Base-by-base conservation (phyloP, 2,113 vertebrate species). In the Origma solitaria region DNA sequence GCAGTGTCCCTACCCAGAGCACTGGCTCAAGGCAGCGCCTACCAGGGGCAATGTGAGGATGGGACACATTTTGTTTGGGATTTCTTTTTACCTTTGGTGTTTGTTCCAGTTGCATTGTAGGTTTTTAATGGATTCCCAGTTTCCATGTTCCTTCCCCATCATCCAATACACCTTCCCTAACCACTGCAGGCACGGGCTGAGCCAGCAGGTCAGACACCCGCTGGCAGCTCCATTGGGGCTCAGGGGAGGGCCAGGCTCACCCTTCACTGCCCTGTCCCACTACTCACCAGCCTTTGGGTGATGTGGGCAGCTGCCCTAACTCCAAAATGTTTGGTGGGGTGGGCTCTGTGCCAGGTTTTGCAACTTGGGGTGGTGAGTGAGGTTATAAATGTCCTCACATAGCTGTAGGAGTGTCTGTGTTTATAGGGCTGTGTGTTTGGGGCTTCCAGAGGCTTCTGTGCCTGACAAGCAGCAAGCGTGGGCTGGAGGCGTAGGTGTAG, bases 361-460 rank as follows among this genome's bases (percentile, higher is more conserved):
- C 82, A 57, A 4, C 44, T 56, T 30, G 13, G 31, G 25, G 13
- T 64, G 65, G 42, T 37, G 3, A 2, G 38, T 35, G 42, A 56
- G 60, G 11, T 22, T 75, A 35, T 11, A 50, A 76, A 70, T 81
- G 70, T 44, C 66, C 69, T 53, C 45, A 38, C 0, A 1, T 93
- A 84, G 87, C 62, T 90, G 75, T 87, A 82, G 88, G 92, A 94
- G 58, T 44, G 47, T 91, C 79, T 82, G 68, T 94, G 90, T 65
- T 89, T 83, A 23, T 54, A 54, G 77, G 64, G 75, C 51, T 93
- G 28, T 85, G 80, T 76, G 51, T 68, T 7, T 81, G 9, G 35
- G 82, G 50, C 81, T 71, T 56, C 90, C 94, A 70, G 85, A 38
- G 73, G 42, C 44, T 78, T 27, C 60, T 38, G 64, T 77, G 54